Evolutionary conservation across 2,888 invertebrate genomes (phyloP), one percentile per base, ranked within the genome.

Genomic region (Eubasilissa splendida): DNA sequence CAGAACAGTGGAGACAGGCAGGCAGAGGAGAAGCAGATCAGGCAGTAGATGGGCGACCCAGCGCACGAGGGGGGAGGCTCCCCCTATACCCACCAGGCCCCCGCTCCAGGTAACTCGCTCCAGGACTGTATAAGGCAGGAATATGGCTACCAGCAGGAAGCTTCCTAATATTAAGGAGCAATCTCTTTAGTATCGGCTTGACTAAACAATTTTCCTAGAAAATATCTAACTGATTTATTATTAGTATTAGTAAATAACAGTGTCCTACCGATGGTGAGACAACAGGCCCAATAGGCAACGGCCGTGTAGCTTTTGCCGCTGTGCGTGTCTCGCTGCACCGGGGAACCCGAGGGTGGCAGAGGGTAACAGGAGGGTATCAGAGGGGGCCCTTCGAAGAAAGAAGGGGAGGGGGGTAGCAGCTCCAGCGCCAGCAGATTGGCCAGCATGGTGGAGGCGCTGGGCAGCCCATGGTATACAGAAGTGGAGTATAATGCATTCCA

Each of bases 81-180:
- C 94, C 0, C 93, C 90, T 93, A 94, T 92, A 42, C 92, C 87
- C 87, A 95, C 95, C 58, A 95, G 86, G 84, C 93, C 93, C 50
- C 94, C 93, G 56, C 95, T 90, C 75, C 92, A 93, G 1, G 91
- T 89, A 7, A 87, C 86, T 10, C 92, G 90, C 87, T 96, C 96
- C 77, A 88, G 88, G 84, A 93, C 91, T 4, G 94, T 93, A 79
- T 95, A 91, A 0, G 92, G 87, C 1, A 93, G 88, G 82, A 92
- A 92, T 84, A 92, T 89, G 0, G 90, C 88, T 22, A 88, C 85
- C n/a, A 92, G 87, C 42, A 91, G 86, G 9, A 91, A 85, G 12
- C 89, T 84, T 71, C 87, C 87, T 86, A 42, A 42, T 42, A 42
- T 42, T 42, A 42, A 0, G 42, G 7, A 42, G 2, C 42, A 42